Base-by-base conservation (phyloP, 2,113 vertebrate genomes). In the Melanotaenia duboulayi region DNA sequence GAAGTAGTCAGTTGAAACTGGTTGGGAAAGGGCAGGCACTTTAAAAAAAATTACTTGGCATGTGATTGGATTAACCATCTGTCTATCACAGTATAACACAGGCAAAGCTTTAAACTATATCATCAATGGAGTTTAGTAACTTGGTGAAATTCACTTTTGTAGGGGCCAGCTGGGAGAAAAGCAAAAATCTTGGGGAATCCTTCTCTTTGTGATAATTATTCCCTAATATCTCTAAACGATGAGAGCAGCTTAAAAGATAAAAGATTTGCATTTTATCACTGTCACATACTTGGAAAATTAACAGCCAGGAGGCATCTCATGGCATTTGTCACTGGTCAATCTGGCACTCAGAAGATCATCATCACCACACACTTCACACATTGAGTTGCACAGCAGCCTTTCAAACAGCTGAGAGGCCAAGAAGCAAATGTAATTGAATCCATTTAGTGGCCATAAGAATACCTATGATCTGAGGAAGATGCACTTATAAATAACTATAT, bases 301-400 rank as follows among this genome's bases (percentile, higher is more conserved):
- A 22, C 24, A 50, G 64, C 13, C 1, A 4, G 58, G 23, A 54
- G 39, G 0, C 32, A 40, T 63, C 46, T 16, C 13, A 61, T 51
- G 57, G 11, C 63, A 64, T 56, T 65, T 50, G n/a, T 52, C 44
- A 19, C 6, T 42, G 22, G 61, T 55, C 44, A 28, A 58, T 76
- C 48, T 64, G 60, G 24, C 57, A 39, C 32, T 70, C 11, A 19
- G 9, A 8, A 6, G 22, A 7, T 35, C 2, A 44, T 7, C 14
- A 65, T 56, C 57, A 23, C 46, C 23, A 44, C 22, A 59, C 0
- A 74, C 65, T 71, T 74, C 7, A 71, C 73, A 71, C 23, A 20
- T 57, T 14, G 13, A 16, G 4, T 57, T 17, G 19, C 1, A 65
- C n/a, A 52, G 44, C 55, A 55, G 28, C 42, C 44, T 57, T 61